Evolutionary conservation across 92 coral and sea anemone genomes (phyloP), one percentile per base, ranked within the genome.

Genomic region (Bergia sp.): DNA sequence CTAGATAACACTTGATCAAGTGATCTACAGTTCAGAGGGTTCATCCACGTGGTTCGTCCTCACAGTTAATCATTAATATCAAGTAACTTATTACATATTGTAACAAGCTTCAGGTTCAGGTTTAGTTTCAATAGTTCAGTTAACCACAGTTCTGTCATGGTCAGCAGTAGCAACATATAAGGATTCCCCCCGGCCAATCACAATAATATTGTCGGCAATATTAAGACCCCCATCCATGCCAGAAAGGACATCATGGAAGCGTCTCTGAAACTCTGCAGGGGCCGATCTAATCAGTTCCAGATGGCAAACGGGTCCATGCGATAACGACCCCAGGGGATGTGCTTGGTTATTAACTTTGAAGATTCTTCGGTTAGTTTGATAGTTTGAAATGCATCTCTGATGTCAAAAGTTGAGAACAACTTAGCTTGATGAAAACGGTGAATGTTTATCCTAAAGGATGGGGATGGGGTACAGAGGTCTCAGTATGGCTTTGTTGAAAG

Each of bases 391-490:
- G 89, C 82, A 85, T 85, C 88, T 36, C 57, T 72, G 58, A 85
- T 85, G 81, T 85, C 80, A 73, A 85, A 85, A 40, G 82, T 86
- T 64, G 89, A 86, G 49, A 86, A 86, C 39, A 86, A 36, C 44
- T 86, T 86, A 8, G 89, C 89, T 58, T 86, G 72, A 49, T 86
- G 89, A 57, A 86, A 71, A 37, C 67, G 74, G 49, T 86, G 89
- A 74, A 86, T 73, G 53, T 86, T 89, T 80, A 79, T 90, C 91
- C 61, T 86, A 79, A 49, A 86, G 92, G 5, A 90, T 86, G 55
- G 94, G 94, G 43, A 92, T 86, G 80, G 86, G 89, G 73, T 90
- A 84, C 73, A 87, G 87, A 23, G 91, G 91, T 41, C 91, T 41
- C 66, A 88, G 85, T 55, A 93, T 88, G 57, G 91, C 93, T 38